phyloP scores from a whole-genome alignment of 2,113 vertebrate genomes.

The Thunnus maccoyii region DNA sequence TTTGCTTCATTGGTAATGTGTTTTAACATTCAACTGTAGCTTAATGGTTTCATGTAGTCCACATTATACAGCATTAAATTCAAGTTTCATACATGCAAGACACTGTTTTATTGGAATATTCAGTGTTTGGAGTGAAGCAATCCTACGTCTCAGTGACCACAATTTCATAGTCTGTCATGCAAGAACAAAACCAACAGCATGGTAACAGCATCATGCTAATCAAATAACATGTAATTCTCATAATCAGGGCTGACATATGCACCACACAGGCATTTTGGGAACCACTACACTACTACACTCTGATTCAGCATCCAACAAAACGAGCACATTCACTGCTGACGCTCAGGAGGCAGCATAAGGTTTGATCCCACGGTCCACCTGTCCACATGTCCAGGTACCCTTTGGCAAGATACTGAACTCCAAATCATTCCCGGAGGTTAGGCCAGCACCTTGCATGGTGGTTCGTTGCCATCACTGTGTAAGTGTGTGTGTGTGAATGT shows the following conservation, averaged over 20 bases:
- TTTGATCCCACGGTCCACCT: too few species aligned
- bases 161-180: conserved; percentile 3
- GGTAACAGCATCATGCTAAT: neutral
- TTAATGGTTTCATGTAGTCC: neutral
- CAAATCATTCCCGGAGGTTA: too few species aligned
- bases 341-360: too few species aligned
- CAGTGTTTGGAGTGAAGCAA: neutral
- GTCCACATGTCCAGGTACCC: too few species aligned
- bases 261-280: neutral
- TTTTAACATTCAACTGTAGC: neutral
- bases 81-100: neutral
- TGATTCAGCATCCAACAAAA: neutral
- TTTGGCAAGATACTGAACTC: too few species aligned
- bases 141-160: neutral
- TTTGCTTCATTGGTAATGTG: conserved; percentile 13
- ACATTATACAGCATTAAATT: too few species aligned
- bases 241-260: neutral
- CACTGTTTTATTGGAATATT: neutral
- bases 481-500: too few species aligned
- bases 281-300: neutral
- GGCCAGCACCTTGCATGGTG: too few species aligned
- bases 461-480: too few species aligned
- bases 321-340: neutral
- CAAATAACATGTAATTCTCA: neutral
- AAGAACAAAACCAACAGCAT: conserved; percentile 5